Evolutionary conservation across 2,113 vertebrate genomes (phyloP).

Genomic region (Catharus bicknelli): DNA sequence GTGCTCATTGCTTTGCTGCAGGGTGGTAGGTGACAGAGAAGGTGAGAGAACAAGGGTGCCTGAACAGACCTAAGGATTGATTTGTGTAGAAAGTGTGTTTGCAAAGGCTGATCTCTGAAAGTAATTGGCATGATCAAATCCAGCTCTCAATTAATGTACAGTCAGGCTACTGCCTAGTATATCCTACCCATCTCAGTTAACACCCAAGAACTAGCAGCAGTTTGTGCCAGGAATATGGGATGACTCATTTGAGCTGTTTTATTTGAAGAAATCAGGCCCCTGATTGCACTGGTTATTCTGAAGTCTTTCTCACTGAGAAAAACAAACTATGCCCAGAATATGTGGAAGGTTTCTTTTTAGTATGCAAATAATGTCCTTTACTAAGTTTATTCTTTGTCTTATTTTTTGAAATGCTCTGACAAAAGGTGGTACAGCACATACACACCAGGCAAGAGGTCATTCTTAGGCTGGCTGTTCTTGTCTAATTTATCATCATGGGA

Average conservation of each 20-base stretch:
- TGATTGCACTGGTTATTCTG: not conserved
- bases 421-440: not conserved
- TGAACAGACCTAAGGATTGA: not conserved
- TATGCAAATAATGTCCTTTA: not conserved
- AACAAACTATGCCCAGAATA: not conserved
- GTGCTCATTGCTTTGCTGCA: not conserved
- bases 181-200: not conserved
- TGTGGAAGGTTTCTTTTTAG: not conserved
- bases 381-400: not conserved
- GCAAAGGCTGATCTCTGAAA: not conserved
- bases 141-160: not conserved
- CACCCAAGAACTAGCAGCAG: not conserved
- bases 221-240: conserved; percentile 24
- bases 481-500: not conserved
- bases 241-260: conserved; percentile 16
- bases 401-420: not conserved
- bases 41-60: not conserved
- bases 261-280: not conserved
- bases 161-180: not conserved
- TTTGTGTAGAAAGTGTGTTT: not conserved
- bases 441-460: not conserved
- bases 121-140: not conserved
- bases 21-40: not conserved
- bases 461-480: not conserved
- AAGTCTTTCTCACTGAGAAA: not conserved